Percentiles rank a stretch among this genome's conserved stretches.
Conservation (phyloP, 2,797 vertebrate species). For the Australoheros facetus region DNA sequence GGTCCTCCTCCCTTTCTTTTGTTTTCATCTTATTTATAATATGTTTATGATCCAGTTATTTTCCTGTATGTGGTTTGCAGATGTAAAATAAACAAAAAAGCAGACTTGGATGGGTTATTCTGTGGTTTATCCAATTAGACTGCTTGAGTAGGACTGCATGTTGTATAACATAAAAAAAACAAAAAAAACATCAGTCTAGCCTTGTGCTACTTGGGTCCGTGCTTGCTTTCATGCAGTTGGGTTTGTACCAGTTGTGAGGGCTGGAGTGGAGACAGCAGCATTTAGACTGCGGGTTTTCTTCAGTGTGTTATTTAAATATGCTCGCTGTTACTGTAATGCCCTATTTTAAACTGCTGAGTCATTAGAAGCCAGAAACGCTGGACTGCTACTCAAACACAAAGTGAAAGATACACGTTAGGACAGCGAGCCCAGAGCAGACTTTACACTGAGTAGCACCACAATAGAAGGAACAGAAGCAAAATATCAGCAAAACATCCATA, state of each 20-base stretch:
- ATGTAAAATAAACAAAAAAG: neutral
- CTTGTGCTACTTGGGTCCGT: neutral
- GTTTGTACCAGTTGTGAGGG: constrained; percentile 41
- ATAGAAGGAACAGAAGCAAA: constrained; percentile 36
- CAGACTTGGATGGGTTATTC: neutral
- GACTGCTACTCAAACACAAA: constrained; percentile 21
- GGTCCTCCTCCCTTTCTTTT: neutral
- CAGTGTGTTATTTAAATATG: constrained; percentile 56
- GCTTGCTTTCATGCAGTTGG: constrained; percentile 29
- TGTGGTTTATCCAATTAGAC: constrained; percentile 8
- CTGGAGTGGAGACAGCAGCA: constrained; percentile 49
- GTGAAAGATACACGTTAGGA: neutral
- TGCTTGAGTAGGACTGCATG: constrained; percentile 10
- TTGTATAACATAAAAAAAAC: neutral
- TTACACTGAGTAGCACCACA: constrained; percentile 67
- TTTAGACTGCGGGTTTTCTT: constrained; percentile 65
- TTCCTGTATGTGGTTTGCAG: neutral
- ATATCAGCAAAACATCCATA: constrained; percentile 42
- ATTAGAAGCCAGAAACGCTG: constrained; percentile 35
- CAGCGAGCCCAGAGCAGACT: constrained; percentile 31
- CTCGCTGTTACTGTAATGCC: constrained; percentile 60
- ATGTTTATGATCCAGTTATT: neutral
- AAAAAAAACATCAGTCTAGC: neutral
- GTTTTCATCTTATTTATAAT: neutral
- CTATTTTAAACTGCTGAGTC: constrained; percentile 72